phyloP scores from a whole-genome alignment of 2,888 invertebrate species.

The Papilio protenor region DNA sequence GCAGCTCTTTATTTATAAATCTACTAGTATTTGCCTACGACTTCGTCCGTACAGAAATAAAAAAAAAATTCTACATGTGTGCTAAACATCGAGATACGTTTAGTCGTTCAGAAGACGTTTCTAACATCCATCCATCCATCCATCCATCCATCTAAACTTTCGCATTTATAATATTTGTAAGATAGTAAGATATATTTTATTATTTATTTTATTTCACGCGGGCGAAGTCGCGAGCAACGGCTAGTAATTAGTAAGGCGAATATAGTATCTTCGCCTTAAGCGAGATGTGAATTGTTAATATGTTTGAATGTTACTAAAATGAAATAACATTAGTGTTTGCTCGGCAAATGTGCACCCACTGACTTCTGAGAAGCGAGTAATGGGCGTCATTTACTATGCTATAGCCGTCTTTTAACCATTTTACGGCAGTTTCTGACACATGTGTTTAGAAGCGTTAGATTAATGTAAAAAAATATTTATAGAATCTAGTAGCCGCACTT shows the following conservation, averaged over 20 bases:
- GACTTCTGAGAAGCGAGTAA: constrained; percentile 29
- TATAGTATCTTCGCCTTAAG: constrained; percentile 47
- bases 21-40: too few species aligned
- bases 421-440: constrained; percentile 9
- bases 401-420: constrained; percentile 10
- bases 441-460: not conserved
- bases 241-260: not conserved
- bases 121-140: too few species aligned
- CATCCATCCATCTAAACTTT: too few species aligned
- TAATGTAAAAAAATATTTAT: not conserved
- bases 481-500: not conserved
- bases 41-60: too few species aligned
- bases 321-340: constrained; percentile 56
- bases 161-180: too few species aligned
- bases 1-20: too few species aligned
- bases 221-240: too few species aligned
- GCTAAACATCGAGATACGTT: too few species aligned
- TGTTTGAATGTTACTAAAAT: constrained; percentile 55
- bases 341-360: constrained; percentile 35
- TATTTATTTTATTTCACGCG: too few species aligned
- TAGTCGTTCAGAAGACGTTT: too few species aligned
- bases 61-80: too few species aligned
- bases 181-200: too few species aligned
- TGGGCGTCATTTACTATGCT: constrained; percentile 22
- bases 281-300: constrained; percentile 49